Evolutionary conservation across 2,113 vertebrate species (phyloP).

Genomic region (Sinocyclocheilus maitianheensis): DNA sequence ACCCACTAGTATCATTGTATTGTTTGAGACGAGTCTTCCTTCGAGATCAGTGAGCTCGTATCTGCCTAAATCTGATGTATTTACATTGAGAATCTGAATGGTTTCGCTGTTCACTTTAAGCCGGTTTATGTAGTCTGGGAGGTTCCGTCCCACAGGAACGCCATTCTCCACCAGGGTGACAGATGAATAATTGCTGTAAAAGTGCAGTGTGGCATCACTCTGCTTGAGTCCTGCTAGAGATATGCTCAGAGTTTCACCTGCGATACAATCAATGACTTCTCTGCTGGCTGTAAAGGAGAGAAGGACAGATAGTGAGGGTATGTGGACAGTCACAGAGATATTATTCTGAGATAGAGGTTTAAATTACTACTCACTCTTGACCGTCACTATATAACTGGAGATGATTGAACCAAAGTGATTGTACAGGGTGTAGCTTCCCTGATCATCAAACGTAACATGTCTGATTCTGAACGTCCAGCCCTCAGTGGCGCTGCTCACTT

Average conservation of each 20-base stretch:
- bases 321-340: neutral
- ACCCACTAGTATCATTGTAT: conserved; percentile 66
- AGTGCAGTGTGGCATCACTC: conserved; percentile 38
- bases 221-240: conserved; percentile 56
- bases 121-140: conserved; percentile 55
- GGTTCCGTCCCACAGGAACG: conserved; percentile 37
- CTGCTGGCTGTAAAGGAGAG: conserved; percentile 50
- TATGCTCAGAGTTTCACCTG: conserved; percentile 62
- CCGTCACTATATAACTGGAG: conserved; percentile 56
- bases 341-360: neutral
- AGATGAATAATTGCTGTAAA: conserved; percentile 48
- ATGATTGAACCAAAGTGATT: conserved; percentile 57
- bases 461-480: conserved; percentile 54
- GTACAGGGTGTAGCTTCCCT: conserved; percentile 62
- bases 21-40: conserved; percentile 53
- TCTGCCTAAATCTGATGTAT: conserved; percentile 61
- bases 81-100: conserved; percentile 62
- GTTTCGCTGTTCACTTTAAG: conserved; percentile 33
- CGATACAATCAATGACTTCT: conserved; percentile 45
- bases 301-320: neutral
- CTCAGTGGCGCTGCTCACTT: conserved; percentile 48
- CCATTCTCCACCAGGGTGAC: conserved; percentile 64
- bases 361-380: conserved; percentile 61
- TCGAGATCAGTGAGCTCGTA: conserved; percentile 60
- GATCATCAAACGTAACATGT: conserved; percentile 63